phyloP scores from a whole-genome alignment of 2,113 vertebrate species.

The Xerus inauris region DNA sequence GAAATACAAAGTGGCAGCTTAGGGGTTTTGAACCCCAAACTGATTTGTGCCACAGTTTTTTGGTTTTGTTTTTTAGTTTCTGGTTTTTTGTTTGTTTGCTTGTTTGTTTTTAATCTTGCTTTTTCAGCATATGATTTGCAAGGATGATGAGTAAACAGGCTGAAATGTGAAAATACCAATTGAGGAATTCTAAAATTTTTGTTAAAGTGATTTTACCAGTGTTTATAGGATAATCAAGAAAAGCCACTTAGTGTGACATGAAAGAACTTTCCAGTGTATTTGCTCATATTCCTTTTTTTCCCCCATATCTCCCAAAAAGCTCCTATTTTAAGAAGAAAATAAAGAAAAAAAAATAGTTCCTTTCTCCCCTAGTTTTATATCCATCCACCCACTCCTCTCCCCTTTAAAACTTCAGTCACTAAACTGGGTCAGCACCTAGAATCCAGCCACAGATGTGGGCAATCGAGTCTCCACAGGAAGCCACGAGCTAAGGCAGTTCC shows the following conservation, averaged over 20 bases:
- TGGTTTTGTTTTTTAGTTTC: background rate
- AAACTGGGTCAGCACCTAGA: background rate
- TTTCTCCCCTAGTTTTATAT: background rate
- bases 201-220: background rate
- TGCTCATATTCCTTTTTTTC: background rate
- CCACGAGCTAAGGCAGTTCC: background rate
- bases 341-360: background rate
- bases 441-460: background rate
- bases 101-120: background rate
- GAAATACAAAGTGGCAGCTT: background rate
- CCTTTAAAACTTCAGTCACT: background rate
- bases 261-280: background rate
- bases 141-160: background rate
- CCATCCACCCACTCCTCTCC: background rate
- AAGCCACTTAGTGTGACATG: background rate
- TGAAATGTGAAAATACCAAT: background rate
- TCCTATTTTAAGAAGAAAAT: constrained; percentile 35
- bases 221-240: background rate
- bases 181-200: background rate
- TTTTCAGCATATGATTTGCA: background rate
- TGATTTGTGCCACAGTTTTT: background rate
- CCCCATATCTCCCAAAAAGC: background rate
- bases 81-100: no score
- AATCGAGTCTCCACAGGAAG: background rate
- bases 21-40: background rate